Base-by-base conservation (phyloP, 2,797 vertebrate species). In the Cynodonichthys magdalenae region DNA sequence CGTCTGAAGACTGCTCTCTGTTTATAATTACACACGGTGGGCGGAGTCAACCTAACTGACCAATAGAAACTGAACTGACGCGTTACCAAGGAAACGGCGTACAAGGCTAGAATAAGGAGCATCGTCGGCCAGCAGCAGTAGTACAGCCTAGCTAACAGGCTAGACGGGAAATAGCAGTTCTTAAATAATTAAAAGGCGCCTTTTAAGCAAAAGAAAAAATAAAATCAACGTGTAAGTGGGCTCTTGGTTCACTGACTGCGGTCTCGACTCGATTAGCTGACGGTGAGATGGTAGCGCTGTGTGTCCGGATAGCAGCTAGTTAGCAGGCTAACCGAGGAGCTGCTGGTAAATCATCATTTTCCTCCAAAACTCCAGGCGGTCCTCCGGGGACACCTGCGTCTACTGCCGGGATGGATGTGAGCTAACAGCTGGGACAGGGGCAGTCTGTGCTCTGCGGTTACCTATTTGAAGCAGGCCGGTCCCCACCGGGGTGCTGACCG, bases 71-170 rank as follows among this genome's bases (percentile, higher is more conserved):
- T 2, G 48, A 27, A 0, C 56, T 53, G 39, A 19, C 68, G 65
- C 72, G 90, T 92, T 86, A 82, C 90, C 85, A 81, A 3, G 90
- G 89, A 54, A 69, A 90, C 90, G 28, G 74, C 52, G 69, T 78
- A 68, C 69, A 27, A 58, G 8, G 44, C 61, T 53, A 62, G 50
- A 17, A 29, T 10, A 20, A 12, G 31, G 15, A 3, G 15, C 29
- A 12, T 31, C 31, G 31, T 42, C 29, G 5, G 7, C 3, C 6
- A n/a, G 24, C 20, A 14, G 19, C 60, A 74, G 45, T 58, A 27
- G 46, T 57, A 50, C 71, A 58, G 55, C 29, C 14, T 7, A 14
- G 72, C 63, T 79, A 83, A 41, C 45, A 1, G 24, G 39, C 29
- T 69, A 68, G 14, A 36, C 51, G 11, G 20, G 0, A 28, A 12